Percentiles rank a stretch among this genome's conserved stretches.
These are phyloP conservation scores for Microcebus jonahi DNA, from an alignment of 2,113 vertebrate genomes.

Conservation along the genomic window DNA sequence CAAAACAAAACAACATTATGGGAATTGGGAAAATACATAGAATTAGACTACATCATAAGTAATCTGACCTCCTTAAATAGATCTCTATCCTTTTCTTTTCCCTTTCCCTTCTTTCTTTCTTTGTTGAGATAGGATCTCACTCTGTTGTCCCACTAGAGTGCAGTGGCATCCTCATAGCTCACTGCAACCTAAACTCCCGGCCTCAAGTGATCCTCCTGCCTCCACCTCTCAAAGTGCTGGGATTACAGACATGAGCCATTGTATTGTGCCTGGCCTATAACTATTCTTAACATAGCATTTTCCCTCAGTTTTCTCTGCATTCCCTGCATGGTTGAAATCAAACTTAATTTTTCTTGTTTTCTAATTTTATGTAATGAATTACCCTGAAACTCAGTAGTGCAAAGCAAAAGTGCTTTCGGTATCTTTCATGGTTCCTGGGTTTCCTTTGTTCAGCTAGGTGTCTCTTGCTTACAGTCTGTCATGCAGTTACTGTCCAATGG, in stretches of 20 bases:
- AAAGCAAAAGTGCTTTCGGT: neutral
- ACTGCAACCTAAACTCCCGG: too few species aligned
- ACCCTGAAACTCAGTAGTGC: neutral
- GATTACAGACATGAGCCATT: too few species aligned
- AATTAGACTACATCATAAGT: neutral
- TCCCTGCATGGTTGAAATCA: neutral
- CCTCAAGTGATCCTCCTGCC: too few species aligned
- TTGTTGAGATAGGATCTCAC: too few species aligned
- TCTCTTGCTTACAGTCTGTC: neutral
- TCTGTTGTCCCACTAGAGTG: too few species aligned
- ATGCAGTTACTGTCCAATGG: neutral
- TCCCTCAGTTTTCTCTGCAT: neutral
- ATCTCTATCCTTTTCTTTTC: too few species aligned
- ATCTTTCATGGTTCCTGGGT: neutral
- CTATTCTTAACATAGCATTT: neutral
- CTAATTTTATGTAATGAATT: neutral
- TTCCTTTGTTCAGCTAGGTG: neutral
- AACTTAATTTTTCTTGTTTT: slow-evolving; percentile 32
- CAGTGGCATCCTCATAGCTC: too few species aligned
- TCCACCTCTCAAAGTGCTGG: too few species aligned
- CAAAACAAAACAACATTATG: neutral
- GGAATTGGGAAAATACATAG: neutral
- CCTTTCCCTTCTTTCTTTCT: too few species aligned
- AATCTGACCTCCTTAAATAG: neutral
- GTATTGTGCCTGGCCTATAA: neutral